Base-by-base conservation (phyloP, 2,888 invertebrate species). In the Dolichopus griseipennis region DNA sequence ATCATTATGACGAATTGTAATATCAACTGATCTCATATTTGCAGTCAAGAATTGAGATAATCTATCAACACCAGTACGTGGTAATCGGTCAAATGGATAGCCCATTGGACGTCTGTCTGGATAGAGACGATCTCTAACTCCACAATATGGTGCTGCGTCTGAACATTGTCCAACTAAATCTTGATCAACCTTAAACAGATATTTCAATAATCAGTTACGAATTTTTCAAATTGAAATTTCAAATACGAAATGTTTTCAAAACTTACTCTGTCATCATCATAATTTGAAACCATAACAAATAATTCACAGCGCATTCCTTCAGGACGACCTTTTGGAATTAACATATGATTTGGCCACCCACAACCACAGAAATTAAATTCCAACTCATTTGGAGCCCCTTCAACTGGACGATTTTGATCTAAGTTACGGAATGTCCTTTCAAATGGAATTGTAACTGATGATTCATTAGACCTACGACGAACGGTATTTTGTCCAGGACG, bases 371-470 rank as follows among this genome's bases (percentile, higher is more conserved):
- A 70, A 61, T 70, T 68, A 70, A 69, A 72, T 1, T 62, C 71
- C 20, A 71, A 64, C 2, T 34, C 66, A 10, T 69, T 68, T 3
- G 18, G 21, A 10, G 61, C 68, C 3, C 2, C 61, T 15, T 41
- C 22, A 0, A 5, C 5, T 27, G 27, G 27, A 27, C 27, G 27
- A 27, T 27, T 27, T 27, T 27, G 27, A 27, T 27, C 34, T 52
- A 43, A 65, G 8, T 64, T 77, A 7, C 88, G 84, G 86, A 90
- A 92, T 7, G 89, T 90, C 70, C 87, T 83, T 77, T 90, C 90
- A 78, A 88, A 90, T 0, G 90, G 90, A 74, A 90, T 89, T 6
- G 91, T 91, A 34, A 92, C 88, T 0, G 90, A 86, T 0, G 91
- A 91, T 52, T 90, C 85, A 2, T 78, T 75, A 9, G 90, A 90